Evolutionary conservation across 1,140 invertebrate species (phyloP), one percentile per base, ranked within the genome.

Genomic region (Rhysida immarginata): DNA sequence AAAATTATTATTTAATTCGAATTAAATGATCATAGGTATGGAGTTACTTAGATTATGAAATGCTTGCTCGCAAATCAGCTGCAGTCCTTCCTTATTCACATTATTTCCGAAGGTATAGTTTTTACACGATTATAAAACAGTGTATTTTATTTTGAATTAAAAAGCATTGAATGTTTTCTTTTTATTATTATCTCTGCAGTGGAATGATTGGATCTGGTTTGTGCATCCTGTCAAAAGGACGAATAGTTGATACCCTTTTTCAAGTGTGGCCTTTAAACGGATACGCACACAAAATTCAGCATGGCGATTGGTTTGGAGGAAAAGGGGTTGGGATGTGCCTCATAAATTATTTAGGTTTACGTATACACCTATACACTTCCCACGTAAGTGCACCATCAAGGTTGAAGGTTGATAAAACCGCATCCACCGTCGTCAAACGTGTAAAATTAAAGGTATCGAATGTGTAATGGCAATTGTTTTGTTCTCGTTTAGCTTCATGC

Each of bases 261-360:
- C 87, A 94, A 70, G 81, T 84, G 57, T 98, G 88, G 83, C 78
- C 87, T 26, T 71, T 97, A n/a, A 97, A 97, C 77, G 94, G 94
- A 2, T 96, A 96, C 66, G 82, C 93, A 53, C 94, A 97, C 69
- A 95, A 94, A 71, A 77, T 97, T 60, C 86, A 92, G 48, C 93
- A 96, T 72, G 94, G 89, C 1, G 94, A 97, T 68, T 98, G 94
- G 94, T 97, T 95, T 74, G 94, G 90, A 52, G 94, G 93, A 5
- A 97, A 97, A 78, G 92, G 92, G 35, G 81, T 96, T 52, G 93
- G 90, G 13, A 69, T 97, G n/a, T 91, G 85, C 63, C 79, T 78
- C 63, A 75, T 95, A 11, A 72, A 80, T 58, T 69, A 79, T 55
- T 71, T 78, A 20, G 79, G 83, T 56, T 72, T 83, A 53, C 74